A percentile compares a stretch with the other conserved stretches of the same genome.
Evolutionary conservation across 2,888 invertebrate species (phyloP).

Genomic region (Cheilosia scutellata): DNA sequence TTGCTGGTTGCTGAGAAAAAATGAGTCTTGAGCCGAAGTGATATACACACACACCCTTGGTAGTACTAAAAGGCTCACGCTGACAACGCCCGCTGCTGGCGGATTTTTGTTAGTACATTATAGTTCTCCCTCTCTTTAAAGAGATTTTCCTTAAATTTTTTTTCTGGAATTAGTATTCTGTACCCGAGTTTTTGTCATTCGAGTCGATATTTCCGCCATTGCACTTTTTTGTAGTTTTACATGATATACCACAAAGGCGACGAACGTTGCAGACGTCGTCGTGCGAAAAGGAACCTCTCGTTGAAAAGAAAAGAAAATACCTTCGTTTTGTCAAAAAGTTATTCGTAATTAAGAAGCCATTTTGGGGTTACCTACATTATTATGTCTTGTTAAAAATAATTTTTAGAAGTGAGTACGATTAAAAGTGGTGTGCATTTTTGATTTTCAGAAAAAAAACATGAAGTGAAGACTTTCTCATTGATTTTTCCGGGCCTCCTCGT

Average conservation of each 20-base stretch:
- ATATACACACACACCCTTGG: neutral
- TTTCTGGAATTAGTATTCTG: slow-evolving; percentile 37
- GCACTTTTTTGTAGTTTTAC: slow-evolving; percentile 21
- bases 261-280: slow-evolving; percentile 40
- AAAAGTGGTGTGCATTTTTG: slow-evolving; percentile 9
- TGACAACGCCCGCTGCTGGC: slow-evolving; percentile 33
- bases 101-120: neutral
- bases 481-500: slow-evolving; percentile 33
- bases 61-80: slow-evolving; percentile 48
- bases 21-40: slow-evolving; percentile 37
- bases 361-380: slow-evolving; percentile 19
- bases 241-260: slow-evolving; percentile 38
- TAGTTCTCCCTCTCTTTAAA: slow-evolving; percentile 20
- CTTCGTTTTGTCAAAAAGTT: neutral
- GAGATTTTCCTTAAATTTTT: slow-evolving; percentile 34
- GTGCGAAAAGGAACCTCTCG: slow-evolving; percentile 26
- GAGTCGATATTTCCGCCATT: slow-evolving; percentile 45
- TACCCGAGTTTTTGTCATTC: slow-evolving; percentile 36
- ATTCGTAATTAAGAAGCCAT: slow-evolving; percentile 38
- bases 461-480: slow-evolving; percentile 25
- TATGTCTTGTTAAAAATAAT: slow-evolving; percentile 18
- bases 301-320: slow-evolving; percentile 5
- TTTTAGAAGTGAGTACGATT: slow-evolving; percentile 40
- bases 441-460: slow-evolving; percentile 5
- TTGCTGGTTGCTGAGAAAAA: neutral